Percentiles rank a stretch among this genome's conserved stretches.
Evolutionary conservation across 2,113 vertebrate species (phyloP).

Genomic region (Dinomys branickii): DNA sequence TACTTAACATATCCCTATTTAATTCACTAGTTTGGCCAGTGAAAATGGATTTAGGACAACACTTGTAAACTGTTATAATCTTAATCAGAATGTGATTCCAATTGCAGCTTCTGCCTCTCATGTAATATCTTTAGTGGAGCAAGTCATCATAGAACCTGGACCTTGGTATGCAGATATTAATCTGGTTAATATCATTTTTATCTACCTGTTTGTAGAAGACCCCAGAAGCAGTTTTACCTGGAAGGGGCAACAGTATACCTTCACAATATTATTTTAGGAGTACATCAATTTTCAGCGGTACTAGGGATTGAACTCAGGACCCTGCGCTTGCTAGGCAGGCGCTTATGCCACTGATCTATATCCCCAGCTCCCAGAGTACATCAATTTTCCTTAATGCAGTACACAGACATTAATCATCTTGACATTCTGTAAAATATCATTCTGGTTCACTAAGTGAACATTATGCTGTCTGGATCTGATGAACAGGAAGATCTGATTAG

Average conservation of each 20-base stretch:
- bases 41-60: background rate
- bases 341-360: no score
- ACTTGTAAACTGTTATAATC: background rate
- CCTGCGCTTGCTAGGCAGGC: no score
- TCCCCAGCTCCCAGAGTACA: no score
- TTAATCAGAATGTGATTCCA: conserved; percentile 21
- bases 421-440: background rate
- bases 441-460: background rate
- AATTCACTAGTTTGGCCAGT: background rate
- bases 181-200: conserved; percentile 1
- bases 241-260: background rate
- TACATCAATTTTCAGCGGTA: background rate
- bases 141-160: conserved; percentile 4
- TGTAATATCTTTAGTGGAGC: conserved; percentile 26
- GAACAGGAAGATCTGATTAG: background rate
- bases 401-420: background rate
- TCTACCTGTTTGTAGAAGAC: conserved; percentile 5
- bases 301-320: no score
- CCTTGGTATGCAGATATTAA: background rate
- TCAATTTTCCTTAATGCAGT: background rate
- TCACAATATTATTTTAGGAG: background rate
- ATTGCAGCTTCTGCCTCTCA: background rate
- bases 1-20: background rate
- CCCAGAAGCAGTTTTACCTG: conserved; percentile 36
- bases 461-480: background rate